These are phyloP conservation scores for Cheumatopsyche charites DNA, from an alignment of 1,140 invertebrate species.

Conservation along the genomic window DNA sequence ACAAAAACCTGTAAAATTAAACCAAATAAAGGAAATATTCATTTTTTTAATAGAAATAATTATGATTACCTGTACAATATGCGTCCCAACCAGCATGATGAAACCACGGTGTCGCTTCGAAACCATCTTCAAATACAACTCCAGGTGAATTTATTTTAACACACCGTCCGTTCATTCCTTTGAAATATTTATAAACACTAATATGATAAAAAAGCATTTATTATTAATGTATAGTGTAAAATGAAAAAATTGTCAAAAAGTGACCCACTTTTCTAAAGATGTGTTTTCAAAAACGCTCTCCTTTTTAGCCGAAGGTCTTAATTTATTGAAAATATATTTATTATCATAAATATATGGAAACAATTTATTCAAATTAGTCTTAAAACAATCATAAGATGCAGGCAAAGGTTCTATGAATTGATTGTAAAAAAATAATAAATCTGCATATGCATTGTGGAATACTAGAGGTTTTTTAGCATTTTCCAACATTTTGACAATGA, in stretches of 20 bases:
- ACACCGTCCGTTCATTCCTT: conserved; percentile 54
- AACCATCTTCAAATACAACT: conserved; percentile 54
- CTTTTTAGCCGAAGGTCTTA: conserved; percentile 57
- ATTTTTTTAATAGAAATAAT: background rate
- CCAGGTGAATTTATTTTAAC: conserved; percentile 53
- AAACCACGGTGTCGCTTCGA: conserved; percentile 57
- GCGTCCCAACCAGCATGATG: conserved; percentile 82
- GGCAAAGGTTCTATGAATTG: conserved; percentile 75
- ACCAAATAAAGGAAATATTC: background rate
- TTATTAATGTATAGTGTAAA: background rate
- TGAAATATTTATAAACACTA: conserved; percentile 67
- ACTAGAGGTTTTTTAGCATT: conserved; percentile 71
- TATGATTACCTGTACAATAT: conserved; percentile 69
- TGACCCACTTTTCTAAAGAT: conserved; percentile 59
- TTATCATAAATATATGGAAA: conserved; percentile 78
- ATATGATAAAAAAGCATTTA: conserved; percentile 46
- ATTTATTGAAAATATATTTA: conserved; percentile 69
- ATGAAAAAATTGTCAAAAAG: conserved; percentile 12
- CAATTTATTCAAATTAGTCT: conserved; percentile 65
- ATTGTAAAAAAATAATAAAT: conserved; percentile 73
- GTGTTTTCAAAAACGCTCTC: conserved; percentile 62
- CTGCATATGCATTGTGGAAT: conserved; percentile 76
- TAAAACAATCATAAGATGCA: conserved; percentile 69
- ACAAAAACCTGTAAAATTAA: conserved; percentile 53
- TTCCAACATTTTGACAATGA: conserved; percentile 67